phyloP scores from a whole-genome alignment of 2,888 invertebrate species.

The Andricus curvator region DNA sequence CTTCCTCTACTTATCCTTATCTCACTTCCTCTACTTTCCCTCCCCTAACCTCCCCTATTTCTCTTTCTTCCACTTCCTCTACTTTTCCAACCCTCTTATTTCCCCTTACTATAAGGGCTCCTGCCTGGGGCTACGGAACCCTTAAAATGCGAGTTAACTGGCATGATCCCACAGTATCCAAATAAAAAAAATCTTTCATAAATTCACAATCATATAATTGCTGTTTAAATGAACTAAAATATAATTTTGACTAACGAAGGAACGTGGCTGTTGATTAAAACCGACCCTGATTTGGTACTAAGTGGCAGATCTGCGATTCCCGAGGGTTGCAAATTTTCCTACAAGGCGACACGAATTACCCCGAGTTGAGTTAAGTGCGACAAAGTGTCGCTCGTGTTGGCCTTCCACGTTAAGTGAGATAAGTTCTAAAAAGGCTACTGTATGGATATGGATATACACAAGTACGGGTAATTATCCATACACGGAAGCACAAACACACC shows the following conservation, averaged over 20 bases:
- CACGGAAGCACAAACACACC: neutral
- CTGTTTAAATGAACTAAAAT: neutral
- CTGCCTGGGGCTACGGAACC: too few relatives aligned
- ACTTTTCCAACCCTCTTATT: too few relatives aligned
- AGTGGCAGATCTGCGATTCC: constrained; percentile 29
- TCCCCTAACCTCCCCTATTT: too few relatives aligned
- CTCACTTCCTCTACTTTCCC: too few relatives aligned
- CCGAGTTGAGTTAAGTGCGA: constrained; percentile 53
- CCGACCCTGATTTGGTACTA: constrained; percentile 20
- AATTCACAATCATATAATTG: too few relatives aligned
- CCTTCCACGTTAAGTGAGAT: constrained; percentile 52
- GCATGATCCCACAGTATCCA: too few relatives aligned
- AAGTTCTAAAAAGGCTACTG: constrained; percentile 53
- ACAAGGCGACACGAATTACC: constrained; percentile 30
- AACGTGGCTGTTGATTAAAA: neutral
- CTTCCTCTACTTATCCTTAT: too few relatives aligned
- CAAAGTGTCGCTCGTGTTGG: constrained; percentile 54
- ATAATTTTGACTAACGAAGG: neutral
- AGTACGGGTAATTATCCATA: constrained; percentile 29
- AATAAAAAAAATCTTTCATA: too few relatives aligned
- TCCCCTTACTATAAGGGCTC: too few relatives aligned
- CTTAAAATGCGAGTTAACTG: too few relatives aligned
- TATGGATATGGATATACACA: constrained; percentile 4
- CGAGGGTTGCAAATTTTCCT: constrained; percentile 2
- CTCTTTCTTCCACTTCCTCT: too few relatives aligned